phyloP scores from a whole-genome alignment of 2,113 vertebrate species.

The Chunga burmeisteri region DNA sequence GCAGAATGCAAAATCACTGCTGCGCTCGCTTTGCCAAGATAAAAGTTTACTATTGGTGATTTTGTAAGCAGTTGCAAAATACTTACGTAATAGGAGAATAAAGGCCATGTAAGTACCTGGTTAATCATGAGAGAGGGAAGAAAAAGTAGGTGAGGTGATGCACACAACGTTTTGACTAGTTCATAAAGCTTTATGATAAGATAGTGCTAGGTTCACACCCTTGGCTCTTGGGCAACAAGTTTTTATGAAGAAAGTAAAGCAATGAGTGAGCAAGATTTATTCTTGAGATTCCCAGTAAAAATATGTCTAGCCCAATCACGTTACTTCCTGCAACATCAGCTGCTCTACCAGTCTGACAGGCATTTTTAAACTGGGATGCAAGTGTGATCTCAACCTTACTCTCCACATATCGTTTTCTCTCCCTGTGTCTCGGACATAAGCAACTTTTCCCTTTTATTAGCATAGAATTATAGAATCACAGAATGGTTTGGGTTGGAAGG shows the following conservation, averaged over 20 bases:
- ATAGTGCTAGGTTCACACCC: rapidly evolving
- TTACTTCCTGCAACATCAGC: background rate
- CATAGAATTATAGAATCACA: too few species aligned
- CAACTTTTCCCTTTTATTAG: background rate
- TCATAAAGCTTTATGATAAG: background rate
- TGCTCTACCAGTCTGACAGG: background rate
- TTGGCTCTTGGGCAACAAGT: background rate
- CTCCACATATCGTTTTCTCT: background rate
- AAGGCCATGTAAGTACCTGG: background rate
- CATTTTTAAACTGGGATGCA: background rate
- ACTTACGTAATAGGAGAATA: background rate
- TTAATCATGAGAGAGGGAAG: background rate
- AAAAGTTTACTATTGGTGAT: background rate
- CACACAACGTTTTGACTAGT: background rate
- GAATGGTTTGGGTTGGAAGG: too few species aligned
- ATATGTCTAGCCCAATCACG: background rate
- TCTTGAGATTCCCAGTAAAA: background rate
- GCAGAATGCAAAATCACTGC: background rate
- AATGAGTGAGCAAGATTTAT: background rate
- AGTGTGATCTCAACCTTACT: background rate
- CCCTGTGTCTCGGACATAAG: background rate
- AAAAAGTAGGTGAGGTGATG: background rate
- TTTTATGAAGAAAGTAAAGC: background rate
- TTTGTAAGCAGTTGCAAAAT: background rate
- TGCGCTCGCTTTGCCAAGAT: background rate